phyloP scores from a whole-genome alignment of 2,888 invertebrate genomes.

The Blera fallax region DNA sequence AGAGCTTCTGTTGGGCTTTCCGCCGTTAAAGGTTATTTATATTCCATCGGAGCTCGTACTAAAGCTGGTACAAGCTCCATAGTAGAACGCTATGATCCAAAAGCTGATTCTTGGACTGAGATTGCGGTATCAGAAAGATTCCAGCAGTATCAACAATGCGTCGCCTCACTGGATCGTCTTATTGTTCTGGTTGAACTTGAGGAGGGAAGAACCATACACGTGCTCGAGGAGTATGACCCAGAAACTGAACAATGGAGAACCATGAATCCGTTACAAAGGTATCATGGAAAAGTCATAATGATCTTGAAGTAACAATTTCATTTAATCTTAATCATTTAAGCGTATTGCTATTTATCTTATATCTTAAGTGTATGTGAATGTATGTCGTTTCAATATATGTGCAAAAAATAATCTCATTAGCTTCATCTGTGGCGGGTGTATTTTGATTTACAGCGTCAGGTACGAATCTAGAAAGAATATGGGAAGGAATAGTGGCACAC shows the following conservation, averaged over 20 bases:
- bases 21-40: neutral
- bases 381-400: neutral
- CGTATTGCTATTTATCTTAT: neutral
- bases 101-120: neutral
- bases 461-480: too few species aligned
- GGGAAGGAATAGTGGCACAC: too few species aligned
- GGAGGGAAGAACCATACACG: neutral
- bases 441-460: too few species aligned
- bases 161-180: neutral
- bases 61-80: neutral
- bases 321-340: neutral
- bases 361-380: neutral
- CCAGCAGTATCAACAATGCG: conserved; percentile 1
- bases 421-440: too few species aligned
- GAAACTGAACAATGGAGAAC: conserved; percentile 9
- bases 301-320: neutral
- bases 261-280: neutral
- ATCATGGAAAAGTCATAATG: neutral
- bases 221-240: conserved; percentile 20
- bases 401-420: too few species aligned
- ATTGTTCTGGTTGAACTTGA: neutral
- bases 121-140: neutral
- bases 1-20: neutral
- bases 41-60: conserved; percentile 20
- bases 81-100: conserved; percentile 17